Percentiles rank a stretch among this genome's conserved stretches.
Conservation (phyloP, 2,797 vertebrate species). For the Oryzias sinensis region DNA sequence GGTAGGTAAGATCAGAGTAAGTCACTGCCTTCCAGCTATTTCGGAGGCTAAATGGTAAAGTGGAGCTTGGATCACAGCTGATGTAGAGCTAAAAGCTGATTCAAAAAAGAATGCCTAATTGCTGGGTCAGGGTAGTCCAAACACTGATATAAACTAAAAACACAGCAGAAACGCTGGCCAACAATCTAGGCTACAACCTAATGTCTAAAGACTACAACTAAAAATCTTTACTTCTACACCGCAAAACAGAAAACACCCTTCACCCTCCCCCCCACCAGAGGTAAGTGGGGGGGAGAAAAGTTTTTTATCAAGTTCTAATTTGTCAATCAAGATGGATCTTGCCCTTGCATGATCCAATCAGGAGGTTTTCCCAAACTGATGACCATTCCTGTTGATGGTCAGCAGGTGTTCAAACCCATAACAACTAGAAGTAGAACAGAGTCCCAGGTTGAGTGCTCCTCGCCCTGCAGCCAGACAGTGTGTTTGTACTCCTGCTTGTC, state of each 20-base stretch:
- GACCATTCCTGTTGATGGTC: constrained; percentile 55
- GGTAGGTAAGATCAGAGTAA: constrained; percentile 13
- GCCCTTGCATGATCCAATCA: constrained; percentile 29
- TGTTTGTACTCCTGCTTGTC: constrained; percentile 26
- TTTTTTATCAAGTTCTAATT: constrained; percentile 48
- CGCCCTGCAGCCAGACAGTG: neutral
- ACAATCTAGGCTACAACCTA: constrained; percentile 29
- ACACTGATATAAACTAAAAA: too few species aligned
- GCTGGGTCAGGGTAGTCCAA: too few species aligned
- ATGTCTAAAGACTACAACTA: constrained; percentile 37
- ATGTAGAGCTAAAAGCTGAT: constrained; percentile 13
- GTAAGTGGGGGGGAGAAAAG: constrained; percentile 72
- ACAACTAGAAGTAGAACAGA: constrained; percentile 5
- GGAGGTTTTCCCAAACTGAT: constrained; percentile 15
- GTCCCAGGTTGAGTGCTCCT: neutral
- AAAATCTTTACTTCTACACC: constrained; percentile 38
- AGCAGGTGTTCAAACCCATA: constrained; percentile 41
- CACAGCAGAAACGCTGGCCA: too few species aligned
- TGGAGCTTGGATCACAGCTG: constrained; percentile 22
- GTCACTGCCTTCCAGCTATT: constrained; percentile 2
- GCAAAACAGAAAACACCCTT: constrained; percentile 36
- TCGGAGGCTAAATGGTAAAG: constrained; percentile 28
- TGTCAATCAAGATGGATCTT: constrained; percentile 54
- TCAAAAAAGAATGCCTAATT: too few species aligned
- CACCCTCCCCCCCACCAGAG: constrained; percentile 72